Base-by-base conservation (phyloP, 2,797 vertebrate species). In the Nyctalus aviator region DNA sequence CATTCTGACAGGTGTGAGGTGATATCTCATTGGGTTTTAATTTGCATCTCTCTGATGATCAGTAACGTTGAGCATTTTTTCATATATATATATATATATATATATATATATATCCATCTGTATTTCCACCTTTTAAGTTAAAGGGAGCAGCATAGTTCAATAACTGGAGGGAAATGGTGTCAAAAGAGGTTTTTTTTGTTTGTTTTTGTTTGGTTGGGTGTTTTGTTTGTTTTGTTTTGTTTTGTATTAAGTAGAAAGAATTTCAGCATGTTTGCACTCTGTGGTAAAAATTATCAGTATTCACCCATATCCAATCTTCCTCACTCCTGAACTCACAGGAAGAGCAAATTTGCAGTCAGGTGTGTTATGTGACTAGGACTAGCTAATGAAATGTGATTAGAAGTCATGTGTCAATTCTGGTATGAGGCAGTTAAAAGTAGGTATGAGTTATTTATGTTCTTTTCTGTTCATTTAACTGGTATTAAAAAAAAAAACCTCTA, bases 111-210 rank as follows among this genome's bases (percentile, higher is more conserved):
- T 64, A 2, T 30, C 62, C 62, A 32, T 32, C 30, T 66, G 7
- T 32, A 66, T 66, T n/a, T 18, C n/a, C 1, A 6, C 15, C 5
- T 89, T 82, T 64, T 30, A 14, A 75, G 5, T 94, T 83, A 76
- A 86, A 92, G 50, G 18, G 7, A 88, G 8, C 68, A 86, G 71
- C 83, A 32, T 84, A 32, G 50, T 15, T 21, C 68, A 66, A 23
- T 30, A 64, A 62, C 72, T 90, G 27, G 13, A 76, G 48, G 53
- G 48, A 89, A 84, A 88, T 41, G 8, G 15, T 66, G 4, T 93
- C 59, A 71, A 90, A 86, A 88, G 66, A 76, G 13, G 5, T 66
- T 91, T 92, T 12, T 20, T 92, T 62, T 72, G 14, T 62, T 30
- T 62, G 25, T 30, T 62, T 62, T 57, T 57, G 21, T 57, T 57